A percentile compares a stretch with the other conserved stretches of the same genome.
These are phyloP conservation scores for Hyposmocoma kahamanoa DNA, from an alignment of 1,140 invertebrate genomes.

Conservation along the genomic window DNA sequence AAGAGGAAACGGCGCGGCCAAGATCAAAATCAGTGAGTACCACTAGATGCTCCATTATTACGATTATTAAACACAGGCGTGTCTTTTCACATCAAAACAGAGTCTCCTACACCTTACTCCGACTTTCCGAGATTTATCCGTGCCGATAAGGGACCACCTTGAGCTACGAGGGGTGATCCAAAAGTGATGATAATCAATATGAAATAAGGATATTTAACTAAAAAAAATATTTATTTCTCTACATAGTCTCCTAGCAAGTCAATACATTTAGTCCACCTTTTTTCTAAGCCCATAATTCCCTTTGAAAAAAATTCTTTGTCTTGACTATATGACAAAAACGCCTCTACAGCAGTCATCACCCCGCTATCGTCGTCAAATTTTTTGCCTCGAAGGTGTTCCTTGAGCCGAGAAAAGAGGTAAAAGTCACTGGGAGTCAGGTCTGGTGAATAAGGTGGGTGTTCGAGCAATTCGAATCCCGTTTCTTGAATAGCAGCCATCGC, in stretches of 20 bases:
- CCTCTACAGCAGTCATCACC: background rate
- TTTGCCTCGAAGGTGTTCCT: background rate
- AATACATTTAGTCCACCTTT: too few species aligned
- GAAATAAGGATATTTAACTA: too few species aligned
- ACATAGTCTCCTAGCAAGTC: too few species aligned
- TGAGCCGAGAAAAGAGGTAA: background rate
- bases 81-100: too few species aligned
- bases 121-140: too few species aligned
- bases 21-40: constrained; percentile 76
- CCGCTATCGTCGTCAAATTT: background rate
- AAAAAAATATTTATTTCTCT: too few species aligned
- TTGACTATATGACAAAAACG: background rate
- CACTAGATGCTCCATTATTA: background rate
- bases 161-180: too few species aligned
- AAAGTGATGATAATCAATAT: too few species aligned
- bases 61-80: too few species aligned
- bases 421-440: constrained; percentile 10
- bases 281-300: too few species aligned
- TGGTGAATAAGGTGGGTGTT: constrained; percentile 14
- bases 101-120: too few species aligned
- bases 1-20: constrained; percentile 73
- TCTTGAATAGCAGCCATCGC: constrained; percentile 13
- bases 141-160: too few species aligned
- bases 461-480: constrained; percentile 8
- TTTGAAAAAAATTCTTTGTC: constrained; percentile 1